These are phyloP conservation scores for Philonicus albiceps DNA, from an alignment of 2,888 invertebrate species.

Conservation along the genomic window DNA sequence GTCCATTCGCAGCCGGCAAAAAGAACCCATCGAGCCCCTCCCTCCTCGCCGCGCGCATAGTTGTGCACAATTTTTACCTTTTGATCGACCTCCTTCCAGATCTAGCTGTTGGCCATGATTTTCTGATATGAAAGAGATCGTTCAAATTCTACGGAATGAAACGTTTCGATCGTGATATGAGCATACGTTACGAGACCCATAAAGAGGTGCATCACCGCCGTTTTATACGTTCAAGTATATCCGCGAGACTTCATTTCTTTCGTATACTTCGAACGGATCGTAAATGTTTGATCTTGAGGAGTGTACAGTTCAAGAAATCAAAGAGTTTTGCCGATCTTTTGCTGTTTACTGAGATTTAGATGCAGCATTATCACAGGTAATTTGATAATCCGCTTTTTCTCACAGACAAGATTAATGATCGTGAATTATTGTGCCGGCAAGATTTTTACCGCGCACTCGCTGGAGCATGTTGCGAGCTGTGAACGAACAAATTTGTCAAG, in stretches of 20 bases:
- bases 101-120: slow-evolving; percentile 35
- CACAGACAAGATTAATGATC: slow-evolving; percentile 41
- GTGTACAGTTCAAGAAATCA: slow-evolving; percentile 27
- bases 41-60: background rate
- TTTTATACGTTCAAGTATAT: background rate
- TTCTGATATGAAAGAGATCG: slow-evolving; percentile 12
- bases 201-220: background rate
- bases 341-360: slow-evolving; percentile 37
- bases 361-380: slow-evolving; percentile 38
- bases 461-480: background rate
- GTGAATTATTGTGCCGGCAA: slow-evolving; percentile 29
- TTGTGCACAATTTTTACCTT: slow-evolving; percentile 31
- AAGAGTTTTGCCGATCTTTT: slow-evolving; percentile 39
- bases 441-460: background rate
- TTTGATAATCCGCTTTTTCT: slow-evolving; percentile 39
- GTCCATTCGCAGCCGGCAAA: background rate
- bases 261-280: slow-evolving; percentile 1
- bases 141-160: slow-evolving; percentile 30
- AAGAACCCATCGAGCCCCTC: background rate
- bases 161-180: slow-evolving; percentile 25
- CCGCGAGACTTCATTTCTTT: slow-evolving; percentile 18
- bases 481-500: background rate
- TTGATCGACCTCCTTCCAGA: slow-evolving; percentile 16
- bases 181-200: slow-evolving; percentile 24
- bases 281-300: slow-evolving; percentile 23